Conservation (phyloP, 2,113 vertebrate species). For the Engraulis encrasicolus region DNA sequence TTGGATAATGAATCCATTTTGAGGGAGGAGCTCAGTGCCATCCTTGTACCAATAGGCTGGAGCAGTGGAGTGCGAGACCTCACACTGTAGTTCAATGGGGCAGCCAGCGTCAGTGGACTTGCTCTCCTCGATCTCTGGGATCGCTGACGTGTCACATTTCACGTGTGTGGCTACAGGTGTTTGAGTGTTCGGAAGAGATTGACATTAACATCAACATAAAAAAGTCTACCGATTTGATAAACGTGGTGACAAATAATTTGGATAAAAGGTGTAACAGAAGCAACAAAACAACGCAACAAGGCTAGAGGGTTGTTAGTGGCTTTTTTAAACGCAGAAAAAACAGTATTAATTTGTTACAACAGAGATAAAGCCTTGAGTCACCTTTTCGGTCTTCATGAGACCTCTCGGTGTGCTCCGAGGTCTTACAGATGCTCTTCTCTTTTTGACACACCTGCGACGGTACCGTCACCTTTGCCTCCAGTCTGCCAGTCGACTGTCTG, state of each 20-base stretch:
- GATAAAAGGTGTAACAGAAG: not conserved
- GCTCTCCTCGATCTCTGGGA: conserved; percentile 39
- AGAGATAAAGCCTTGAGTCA: conserved; percentile 60
- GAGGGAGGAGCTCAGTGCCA: conserved; percentile 40
- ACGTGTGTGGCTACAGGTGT: conserved; percentile 42
- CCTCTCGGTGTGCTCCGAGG: conserved; percentile 64
- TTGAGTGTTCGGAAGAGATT: conserved; percentile 45
- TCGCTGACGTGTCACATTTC: conserved; percentile 31
- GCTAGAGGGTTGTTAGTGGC: conserved; percentile 46
- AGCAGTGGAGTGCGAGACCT: conserved; percentile 45
- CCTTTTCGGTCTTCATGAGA: conserved; percentile 76
- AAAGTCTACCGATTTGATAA: not conserved
- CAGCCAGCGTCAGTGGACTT: conserved; percentile 43
- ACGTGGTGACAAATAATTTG: not conserved
- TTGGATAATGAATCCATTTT: conserved; percentile 50
- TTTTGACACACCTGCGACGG: conserved; percentile 60
- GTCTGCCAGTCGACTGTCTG: conserved; percentile 57
- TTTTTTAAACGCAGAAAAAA: conserved; percentile 18
- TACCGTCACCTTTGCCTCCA: conserved; percentile 59
- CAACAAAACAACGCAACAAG: conserved; percentile 37
- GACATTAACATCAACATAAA: conserved; percentile 4
- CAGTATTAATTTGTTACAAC: conserved; percentile 37
- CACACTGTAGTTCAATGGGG: conserved; percentile 55
- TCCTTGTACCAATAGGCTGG: conserved; percentile 58
- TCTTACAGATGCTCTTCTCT: conserved; percentile 69